Conservation (phyloP, 2,113 vertebrate genomes). For the Psettodes erumei region DNA sequence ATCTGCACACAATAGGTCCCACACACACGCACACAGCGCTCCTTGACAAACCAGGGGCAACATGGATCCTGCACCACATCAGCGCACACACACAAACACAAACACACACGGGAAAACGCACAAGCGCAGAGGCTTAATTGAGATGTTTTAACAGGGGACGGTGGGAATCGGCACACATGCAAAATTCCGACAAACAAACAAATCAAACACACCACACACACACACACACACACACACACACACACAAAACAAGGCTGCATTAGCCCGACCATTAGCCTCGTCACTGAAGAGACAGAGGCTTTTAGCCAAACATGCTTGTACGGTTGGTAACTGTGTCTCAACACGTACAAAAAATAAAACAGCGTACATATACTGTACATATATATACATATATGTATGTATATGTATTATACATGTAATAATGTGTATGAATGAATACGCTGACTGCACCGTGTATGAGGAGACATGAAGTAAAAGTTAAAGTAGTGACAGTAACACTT, state of each 20-base stretch:
- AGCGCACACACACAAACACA: constrained; percentile 6
- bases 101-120: constrained; percentile 36
- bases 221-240: constrained; percentile 8
- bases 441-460: too few relatives aligned
- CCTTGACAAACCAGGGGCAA: constrained; percentile 44
- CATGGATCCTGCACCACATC: constrained; percentile 58
- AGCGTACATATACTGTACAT: too few relatives aligned
- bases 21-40: constrained; percentile 42
- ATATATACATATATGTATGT: too few relatives aligned
- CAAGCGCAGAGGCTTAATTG: constrained; percentile 42
- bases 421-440: too few relatives aligned
- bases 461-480: not conserved
- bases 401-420: too few relatives aligned
- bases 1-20: constrained; percentile 9
- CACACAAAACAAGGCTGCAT: constrained; percentile 6
- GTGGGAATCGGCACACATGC: constrained; percentile 29
- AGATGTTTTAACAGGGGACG: constrained; percentile 43
- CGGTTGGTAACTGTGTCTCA: not conserved
- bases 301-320: constrained; percentile 18
- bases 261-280: not conserved
- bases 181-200: constrained; percentile 51
- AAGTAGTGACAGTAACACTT: not conserved
- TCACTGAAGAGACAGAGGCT: constrained; percentile 18
- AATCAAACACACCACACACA: constrained; percentile 17
- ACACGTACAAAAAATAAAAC: not conserved